These are phyloP conservation scores for Riparia riparia DNA, from an alignment of 2,113 vertebrate genomes.

Conservation along the genomic window DNA sequence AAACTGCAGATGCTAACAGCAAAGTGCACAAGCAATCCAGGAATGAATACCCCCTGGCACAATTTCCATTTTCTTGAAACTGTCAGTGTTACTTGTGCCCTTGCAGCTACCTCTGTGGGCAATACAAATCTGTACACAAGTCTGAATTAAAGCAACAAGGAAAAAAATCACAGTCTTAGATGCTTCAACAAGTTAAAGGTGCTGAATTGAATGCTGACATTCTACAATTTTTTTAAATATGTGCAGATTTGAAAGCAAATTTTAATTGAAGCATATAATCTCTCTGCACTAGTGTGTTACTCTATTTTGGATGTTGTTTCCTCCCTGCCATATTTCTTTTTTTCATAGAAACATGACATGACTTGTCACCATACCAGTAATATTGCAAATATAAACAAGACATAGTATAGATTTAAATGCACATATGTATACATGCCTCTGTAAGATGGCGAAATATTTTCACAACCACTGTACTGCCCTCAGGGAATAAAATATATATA, in stretches of 20 bases:
- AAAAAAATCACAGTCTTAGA: background rate
- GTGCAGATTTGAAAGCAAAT: background rate
- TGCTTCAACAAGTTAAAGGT: background rate
- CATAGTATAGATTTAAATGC: background rate
- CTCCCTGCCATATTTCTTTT: rapidly evolving
- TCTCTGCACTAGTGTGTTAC: background rate
- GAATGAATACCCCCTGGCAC: background rate
- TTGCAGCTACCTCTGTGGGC: background rate
- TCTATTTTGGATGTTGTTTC: background rate
- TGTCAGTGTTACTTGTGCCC: background rate
- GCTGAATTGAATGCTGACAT: background rate
- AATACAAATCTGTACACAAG: background rate
- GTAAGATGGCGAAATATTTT: background rate
- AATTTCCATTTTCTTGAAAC: background rate
- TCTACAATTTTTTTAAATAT: background rate
- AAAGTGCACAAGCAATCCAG: background rate
- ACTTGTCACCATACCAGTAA: background rate
- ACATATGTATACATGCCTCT: background rate
- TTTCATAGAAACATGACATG: background rate
- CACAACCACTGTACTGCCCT: background rate
- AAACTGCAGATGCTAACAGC: background rate
- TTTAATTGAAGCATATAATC: background rate
- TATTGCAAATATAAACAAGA: background rate
- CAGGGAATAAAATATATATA: background rate
- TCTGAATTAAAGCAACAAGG: background rate